Evolutionary conservation across 2,113 vertebrate genomes (phyloP).

Genomic region (Cebus imitator): DNA sequence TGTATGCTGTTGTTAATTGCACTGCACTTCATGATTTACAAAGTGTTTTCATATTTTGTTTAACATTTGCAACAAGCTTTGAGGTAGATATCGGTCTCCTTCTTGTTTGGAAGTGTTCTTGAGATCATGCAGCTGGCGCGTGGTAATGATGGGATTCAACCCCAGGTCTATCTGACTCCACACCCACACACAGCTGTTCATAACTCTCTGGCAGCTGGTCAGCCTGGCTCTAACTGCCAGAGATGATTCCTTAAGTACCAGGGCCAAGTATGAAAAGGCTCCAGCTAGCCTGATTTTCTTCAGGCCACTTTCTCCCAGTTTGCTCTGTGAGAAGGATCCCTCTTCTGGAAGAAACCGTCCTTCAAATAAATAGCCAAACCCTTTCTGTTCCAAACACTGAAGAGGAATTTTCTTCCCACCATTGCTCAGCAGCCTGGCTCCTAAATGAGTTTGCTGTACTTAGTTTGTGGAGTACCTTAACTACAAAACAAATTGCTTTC

Average conservation of each 20-base stretch:
- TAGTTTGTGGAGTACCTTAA: constrained; percentile 3
- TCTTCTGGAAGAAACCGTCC: neutral
- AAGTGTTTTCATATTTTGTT: neutral
- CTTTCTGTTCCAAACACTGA: neutral
- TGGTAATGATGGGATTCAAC: neutral
- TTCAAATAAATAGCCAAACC: neutral
- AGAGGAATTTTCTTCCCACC: neutral
- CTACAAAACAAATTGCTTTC: constrained; percentile 52
- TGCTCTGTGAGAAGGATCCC: neutral
- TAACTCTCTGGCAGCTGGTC: neutral
- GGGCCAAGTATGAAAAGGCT: neutral
- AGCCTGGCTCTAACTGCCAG: neutral
- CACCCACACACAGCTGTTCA: rapidly evolving
- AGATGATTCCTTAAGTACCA: neutral
- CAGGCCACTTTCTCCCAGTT: neutral
- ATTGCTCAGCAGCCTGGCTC: neutral
- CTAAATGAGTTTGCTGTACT: neutral
- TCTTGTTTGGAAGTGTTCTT: neutral
- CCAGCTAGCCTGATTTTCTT: neutral
- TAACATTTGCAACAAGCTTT: neutral
- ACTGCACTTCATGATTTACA: neutral
- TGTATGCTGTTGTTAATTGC: neutral
- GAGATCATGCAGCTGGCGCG: neutral
- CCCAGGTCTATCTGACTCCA: neutral
- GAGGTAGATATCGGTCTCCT: neutral